These are phyloP conservation scores for Zoanthus solanderi DNA, from an alignment of 92 coral and sea anemone species.

Conservation along the genomic window DNA sequence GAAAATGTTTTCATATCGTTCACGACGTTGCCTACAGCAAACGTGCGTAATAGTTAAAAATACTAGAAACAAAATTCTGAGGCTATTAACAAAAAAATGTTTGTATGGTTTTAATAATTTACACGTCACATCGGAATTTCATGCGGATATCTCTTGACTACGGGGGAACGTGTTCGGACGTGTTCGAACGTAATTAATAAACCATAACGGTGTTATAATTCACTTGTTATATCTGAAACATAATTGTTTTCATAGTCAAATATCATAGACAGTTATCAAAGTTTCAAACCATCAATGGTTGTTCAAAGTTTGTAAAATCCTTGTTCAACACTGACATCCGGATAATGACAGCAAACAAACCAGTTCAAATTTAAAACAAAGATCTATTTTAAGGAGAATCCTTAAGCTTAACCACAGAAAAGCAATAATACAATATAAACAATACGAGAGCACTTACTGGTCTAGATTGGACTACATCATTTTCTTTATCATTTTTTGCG, in stretches of 20 bases:
- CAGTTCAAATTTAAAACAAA: conserved; percentile 2
- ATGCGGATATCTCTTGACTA: neutral
- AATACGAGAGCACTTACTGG: conserved; percentile 8
- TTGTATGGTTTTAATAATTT: neutral
- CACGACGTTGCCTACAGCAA: neutral
- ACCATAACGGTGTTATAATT: neutral
- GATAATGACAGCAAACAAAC: conserved; percentile 10
- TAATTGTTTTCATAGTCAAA: neutral
- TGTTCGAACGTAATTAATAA: neutral
- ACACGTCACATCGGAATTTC: conserved; percentile 5
- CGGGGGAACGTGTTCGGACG: conserved; percentile 15
- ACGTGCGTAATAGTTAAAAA: neutral
- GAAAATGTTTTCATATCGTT: neutral
- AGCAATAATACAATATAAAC: neutral
- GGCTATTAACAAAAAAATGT: neutral
- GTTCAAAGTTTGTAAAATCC: neutral
- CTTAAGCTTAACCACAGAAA: conserved; percentile 37
- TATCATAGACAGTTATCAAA: neutral
- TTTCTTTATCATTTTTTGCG: neutral
- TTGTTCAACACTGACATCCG: conserved; percentile 11
- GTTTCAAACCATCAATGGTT: neutral
- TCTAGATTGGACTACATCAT: neutral
- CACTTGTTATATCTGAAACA: neutral
- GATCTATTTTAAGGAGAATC: conserved; percentile 7
- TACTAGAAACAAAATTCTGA: neutral